phyloP scores from a whole-genome alignment of 2,888 invertebrate species.

The Seira sanloemensis region DNA sequence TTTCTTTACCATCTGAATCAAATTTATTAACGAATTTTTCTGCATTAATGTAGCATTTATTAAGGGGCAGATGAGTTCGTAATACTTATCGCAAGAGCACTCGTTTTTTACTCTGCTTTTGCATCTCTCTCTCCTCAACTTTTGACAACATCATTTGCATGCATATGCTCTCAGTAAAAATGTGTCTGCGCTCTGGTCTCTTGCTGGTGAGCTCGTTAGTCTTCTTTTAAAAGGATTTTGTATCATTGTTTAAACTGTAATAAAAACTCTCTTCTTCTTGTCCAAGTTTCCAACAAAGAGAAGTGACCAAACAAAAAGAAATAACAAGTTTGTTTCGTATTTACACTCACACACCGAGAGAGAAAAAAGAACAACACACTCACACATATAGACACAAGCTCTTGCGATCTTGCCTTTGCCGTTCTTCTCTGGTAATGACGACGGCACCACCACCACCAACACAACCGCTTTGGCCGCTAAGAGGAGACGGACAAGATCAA shows the following conservation, averaged over 20 bases:
- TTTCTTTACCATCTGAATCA: constrained; percentile 42
- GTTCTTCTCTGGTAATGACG: neutral
- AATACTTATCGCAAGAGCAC: neutral
- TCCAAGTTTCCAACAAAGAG: neutral
- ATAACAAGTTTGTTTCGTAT: neutral
- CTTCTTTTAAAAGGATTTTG: neutral
- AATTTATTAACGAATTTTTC: constrained; percentile 57
- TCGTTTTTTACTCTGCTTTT: no score
- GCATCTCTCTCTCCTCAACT: neutral
- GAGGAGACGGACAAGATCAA: neutral
- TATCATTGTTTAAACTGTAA: constrained; percentile 1
- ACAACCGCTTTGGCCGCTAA: neutral
- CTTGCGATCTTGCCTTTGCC: no score
- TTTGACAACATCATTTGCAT: neutral
- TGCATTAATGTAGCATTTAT: constrained; percentile 58
- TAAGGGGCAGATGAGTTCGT: neutral
- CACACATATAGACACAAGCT: no score
- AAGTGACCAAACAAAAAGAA: neutral
- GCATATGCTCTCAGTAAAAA: neutral
- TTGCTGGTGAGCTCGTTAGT: constrained; percentile 1
- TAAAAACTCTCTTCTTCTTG: neutral
- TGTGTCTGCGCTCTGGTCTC: neutral
- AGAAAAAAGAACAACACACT: no score
- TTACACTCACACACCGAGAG: no score
- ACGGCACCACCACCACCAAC: constrained; percentile 1